phyloP scores from a whole-genome alignment of 1,140 invertebrate species.

The Zaprionus vittiger region DNA sequence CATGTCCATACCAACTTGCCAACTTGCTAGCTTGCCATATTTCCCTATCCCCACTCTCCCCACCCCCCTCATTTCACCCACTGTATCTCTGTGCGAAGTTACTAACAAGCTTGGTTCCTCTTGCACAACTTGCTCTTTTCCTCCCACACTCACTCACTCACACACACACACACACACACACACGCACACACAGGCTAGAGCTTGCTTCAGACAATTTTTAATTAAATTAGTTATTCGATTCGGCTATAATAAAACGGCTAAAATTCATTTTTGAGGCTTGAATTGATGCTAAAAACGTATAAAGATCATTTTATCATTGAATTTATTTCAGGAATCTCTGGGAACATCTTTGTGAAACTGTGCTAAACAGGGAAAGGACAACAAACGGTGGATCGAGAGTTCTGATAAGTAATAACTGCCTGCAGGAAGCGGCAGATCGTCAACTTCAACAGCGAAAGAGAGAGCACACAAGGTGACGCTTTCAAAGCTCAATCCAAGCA shows the following conservation, averaged over 20 bases:
- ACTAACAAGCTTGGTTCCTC: conserved; percentile 78
- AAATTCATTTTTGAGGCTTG: not conserved
- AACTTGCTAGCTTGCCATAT: conserved; percentile 30
- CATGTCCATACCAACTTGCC: conserved; percentile 23
- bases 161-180: conserved; percentile 16
- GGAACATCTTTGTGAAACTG: no score
- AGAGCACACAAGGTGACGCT: no score
- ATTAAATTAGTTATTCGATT: conserved; percentile 70
- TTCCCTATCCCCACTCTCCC: not conserved
- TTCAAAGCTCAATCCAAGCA: no score
- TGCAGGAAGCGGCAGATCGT: no score
- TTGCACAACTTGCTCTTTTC: conserved; percentile 56
- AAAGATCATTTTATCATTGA: not conserved
- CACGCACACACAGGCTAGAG: conserved; percentile 11
- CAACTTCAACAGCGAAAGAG: no score
- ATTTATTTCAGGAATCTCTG: not conserved
- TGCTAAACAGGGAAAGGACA: no score
- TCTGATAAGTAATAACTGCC: no score
- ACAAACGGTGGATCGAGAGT: no score
- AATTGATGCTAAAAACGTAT: not conserved
- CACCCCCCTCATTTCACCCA: not conserved
- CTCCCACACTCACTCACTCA: not conserved
- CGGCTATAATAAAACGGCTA: conserved; percentile 22
- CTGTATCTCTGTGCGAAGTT: conserved; percentile 57
- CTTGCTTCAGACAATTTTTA: conserved; percentile 48